Percentiles rank a stretch among this genome's conserved stretches.
Evolutionary conservation across 2,888 invertebrate genomes (phyloP).

Genomic region (Ormyrus rosae): DNA sequence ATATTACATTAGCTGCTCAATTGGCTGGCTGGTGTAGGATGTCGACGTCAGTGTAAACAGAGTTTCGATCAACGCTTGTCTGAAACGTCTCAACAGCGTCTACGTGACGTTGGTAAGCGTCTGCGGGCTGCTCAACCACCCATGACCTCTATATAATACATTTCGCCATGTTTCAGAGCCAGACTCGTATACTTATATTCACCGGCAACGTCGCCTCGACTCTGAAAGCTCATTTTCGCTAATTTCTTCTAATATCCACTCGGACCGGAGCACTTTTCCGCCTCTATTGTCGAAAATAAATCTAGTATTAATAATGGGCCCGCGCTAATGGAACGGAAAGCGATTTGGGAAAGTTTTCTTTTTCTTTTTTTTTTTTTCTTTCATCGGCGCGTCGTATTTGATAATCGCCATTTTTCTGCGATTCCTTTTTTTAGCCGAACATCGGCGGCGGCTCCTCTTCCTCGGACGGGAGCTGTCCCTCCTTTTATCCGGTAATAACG

Average conservation of each 20-base stretch:
- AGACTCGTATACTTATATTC: no score
- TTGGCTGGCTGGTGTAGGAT: not conserved
- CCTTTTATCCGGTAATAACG: slow-evolving; percentile 41
- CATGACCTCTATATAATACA: not conserved
- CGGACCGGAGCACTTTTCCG: no score
- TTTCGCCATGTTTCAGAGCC: not conserved
- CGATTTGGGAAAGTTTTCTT: no score
- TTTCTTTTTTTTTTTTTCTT: no score
- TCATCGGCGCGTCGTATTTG: no score
- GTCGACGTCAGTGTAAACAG: slow-evolving; percentile 23
- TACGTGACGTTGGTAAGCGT: not conserved
- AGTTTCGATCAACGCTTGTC: slow-evolving; percentile 28
- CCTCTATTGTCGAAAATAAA: no score
- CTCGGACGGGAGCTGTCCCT: not conserved
- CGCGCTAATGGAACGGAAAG: no score
- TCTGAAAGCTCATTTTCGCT: no score
- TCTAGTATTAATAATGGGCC: no score
- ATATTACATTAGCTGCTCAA: no score
- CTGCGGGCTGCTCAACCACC: slow-evolving; percentile 2
- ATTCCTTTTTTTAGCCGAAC: not conserved
- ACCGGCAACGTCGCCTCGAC: no score
- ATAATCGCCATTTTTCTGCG: not conserved
- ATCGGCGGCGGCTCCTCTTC: not conserved
- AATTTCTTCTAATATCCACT: no score
- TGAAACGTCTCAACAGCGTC: slow-evolving; percentile 13